Evolutionary conservation across 2,888 invertebrate species (phyloP), one percentile per base, ranked within the genome.

Genomic region (Lasioglossum leucozonium): DNA sequence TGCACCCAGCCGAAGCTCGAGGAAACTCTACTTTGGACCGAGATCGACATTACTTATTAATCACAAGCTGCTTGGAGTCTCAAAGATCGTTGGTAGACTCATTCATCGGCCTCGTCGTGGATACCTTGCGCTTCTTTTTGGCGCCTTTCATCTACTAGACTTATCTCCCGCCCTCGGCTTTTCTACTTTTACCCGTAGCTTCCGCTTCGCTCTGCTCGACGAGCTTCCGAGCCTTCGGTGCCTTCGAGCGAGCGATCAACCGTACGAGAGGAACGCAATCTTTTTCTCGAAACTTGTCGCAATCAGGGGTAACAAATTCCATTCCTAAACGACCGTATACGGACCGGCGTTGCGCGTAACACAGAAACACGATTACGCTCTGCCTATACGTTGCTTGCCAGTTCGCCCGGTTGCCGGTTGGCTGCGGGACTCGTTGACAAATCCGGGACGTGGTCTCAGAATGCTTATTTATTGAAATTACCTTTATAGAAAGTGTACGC

Each of bases 11-110:
- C 16, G 71, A 47, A 77, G 82, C 75, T 85, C 44, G 51, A 62
- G 51, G 81, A 77, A 86, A 80, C 84, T 85, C 65, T 26, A 81
- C 82, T 89, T 86, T 85, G 77, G 79, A n/a, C 80, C 82, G 90
- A 83, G 90, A 86, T 87, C 91, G 88, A 88, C 90, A 88, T 92
- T 92, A 92, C 89, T 92, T 92, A 92, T 92, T 92, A 92, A 92
- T 91, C 90, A 88, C 85, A 79, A 86, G 80, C 79, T 79, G 86
- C 86, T 79, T 79, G 81, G 79, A 72, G 82, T 72, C 86, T 91
- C 88, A 91, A 91, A 90, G 90, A 86, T 87, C 82, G 83, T 80
- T 79, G 85, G 72, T 88, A 89, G 88, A 88, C 88, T 86, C 90
- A 90, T 90, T 90, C 91, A 91, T 87, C 82, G 88, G 76, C 81